These are phyloP conservation scores for Podarcis muralis DNA, from an alignment of 2,113 vertebrate genomes.

Conservation along the genomic window DNA sequence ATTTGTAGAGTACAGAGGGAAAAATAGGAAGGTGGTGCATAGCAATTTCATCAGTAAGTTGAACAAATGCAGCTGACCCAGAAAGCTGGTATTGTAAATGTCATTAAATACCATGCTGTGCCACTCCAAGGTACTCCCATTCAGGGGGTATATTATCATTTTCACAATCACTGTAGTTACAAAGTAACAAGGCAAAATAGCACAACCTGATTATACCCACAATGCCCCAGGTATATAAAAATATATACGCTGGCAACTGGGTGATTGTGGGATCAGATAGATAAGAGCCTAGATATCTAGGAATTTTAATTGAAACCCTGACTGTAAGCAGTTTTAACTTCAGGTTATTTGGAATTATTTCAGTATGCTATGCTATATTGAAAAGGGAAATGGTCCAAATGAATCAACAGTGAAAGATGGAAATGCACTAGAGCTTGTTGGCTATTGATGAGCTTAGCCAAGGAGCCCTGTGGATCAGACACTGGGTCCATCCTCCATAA, in stretches of 20 bases:
- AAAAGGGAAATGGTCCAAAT: slow-evolving; percentile 32
- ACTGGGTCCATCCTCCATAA: background rate
- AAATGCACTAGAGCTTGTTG: background rate
- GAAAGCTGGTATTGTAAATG: background rate
- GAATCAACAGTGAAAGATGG: slow-evolving; percentile 12
- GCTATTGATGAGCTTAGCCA: background rate
- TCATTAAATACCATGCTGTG: background rate
- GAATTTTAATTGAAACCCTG: slow-evolving; percentile 20
- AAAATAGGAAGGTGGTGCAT: background rate
- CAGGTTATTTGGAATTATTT: slow-evolving; percentile 33
- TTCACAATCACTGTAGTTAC: background rate
- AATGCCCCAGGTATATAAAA: slow-evolving; percentile 21
- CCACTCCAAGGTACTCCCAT: background rate
- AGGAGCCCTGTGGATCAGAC: background rate
- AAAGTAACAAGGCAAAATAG: background rate
- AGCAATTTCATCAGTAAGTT: background rate
- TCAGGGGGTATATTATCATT: background rate
- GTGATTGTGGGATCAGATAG: slow-evolving; percentile 16
- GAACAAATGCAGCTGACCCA: background rate
- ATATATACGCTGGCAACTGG: background rate
- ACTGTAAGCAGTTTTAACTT: slow-evolving; percentile 25
- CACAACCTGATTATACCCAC: slow-evolving; percentile 24
- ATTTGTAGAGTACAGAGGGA: background rate
- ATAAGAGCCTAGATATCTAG: slow-evolving; percentile 2
- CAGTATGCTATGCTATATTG: slow-evolving; percentile 29